Evolutionary conservation across 2,113 vertebrate genomes (phyloP), one percentile per base, ranked within the genome.

Genomic region (Misgurnus anguillicaudatus): DNA sequence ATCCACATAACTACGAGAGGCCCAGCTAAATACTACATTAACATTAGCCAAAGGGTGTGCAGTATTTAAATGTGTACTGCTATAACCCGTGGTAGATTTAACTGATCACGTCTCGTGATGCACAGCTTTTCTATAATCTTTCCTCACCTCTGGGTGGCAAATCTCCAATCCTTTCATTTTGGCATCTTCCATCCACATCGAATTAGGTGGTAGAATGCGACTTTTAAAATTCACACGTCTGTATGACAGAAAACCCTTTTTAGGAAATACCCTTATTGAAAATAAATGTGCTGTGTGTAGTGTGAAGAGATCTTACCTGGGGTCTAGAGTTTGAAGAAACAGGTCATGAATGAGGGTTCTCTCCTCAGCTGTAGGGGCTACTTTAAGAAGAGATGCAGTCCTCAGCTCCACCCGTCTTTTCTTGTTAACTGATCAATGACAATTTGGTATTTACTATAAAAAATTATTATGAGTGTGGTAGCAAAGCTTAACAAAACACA

Each of bases 151-250:
- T 60, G 98, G 98, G 84, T 98, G 97, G 86, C 98, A 99, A 83
- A 99, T 94, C 89, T 97, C 92, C 81, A 99, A 90, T 11, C 95
- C 93, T 86, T 99, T 99, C n/a, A 99, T 87, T 83, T 96, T 96
- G 78, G 96, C 91, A 66, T 96, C 91, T 87, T 98, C 95, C 96
- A 99, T 99, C 98, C 98, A 99, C 38, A 96, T 87, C 0, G 96
- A 95, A 86, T 91, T 94, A 0, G 93, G 87, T 53, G 95, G 95
- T 74, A 98, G 90, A 78, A 97, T 19, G 87, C 97, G 93, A 88
- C 97, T 94, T 38, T 82, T 91, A 90, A 99, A 99, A 89, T 95
- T 99, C 72, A 98, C 89, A 1, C 95, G 99, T 91, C 98, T 99
- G 83, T 71, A 70, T 9, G 87, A 85, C 38, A 60, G 39, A 55